Percentiles rank a stretch among this genome's conserved stretches.
These are phyloP conservation scores for Trisateles emortualis DNA, from an alignment of 2,888 invertebrate species.

Conservation along the genomic window DNA sequence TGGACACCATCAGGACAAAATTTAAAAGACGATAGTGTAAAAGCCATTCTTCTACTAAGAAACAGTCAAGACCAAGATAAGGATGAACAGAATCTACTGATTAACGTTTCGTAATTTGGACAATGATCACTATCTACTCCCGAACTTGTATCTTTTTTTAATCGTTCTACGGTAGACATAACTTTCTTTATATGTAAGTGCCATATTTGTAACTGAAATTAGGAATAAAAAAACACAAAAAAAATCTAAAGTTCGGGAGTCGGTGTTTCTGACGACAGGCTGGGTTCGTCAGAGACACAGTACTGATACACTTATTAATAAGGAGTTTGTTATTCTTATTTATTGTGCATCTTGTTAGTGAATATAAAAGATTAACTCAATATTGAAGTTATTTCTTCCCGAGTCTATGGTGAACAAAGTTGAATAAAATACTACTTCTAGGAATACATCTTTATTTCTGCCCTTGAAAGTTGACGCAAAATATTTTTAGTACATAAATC, in stretches of 20 bases:
- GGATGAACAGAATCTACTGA: constrained; percentile 17
- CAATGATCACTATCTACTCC: constrained; percentile 44
- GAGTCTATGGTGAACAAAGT: constrained; percentile 59
- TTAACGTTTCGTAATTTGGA: constrained; percentile 56
- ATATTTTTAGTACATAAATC: constrained; percentile 6
- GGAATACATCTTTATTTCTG: constrained; percentile 53
- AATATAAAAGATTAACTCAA: constrained; percentile 49
- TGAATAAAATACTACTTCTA: constrained; percentile 49
- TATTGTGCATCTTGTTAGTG: constrained; percentile 53
- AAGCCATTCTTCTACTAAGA: constrained; percentile 70
- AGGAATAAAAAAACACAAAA: constrained; percentile 40
- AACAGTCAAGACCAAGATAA: constrained; percentile 52
- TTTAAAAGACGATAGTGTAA: constrained; percentile 66
- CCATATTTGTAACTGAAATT: constrained; percentile 55
- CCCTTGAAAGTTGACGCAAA: constrained; percentile 24
- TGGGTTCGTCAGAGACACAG: constrained; percentile 47
- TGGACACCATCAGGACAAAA: constrained; percentile 73
- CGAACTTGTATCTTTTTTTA: constrained; percentile 43
- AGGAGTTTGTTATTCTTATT: constrained; percentile 48
- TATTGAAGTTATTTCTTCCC: constrained; percentile 39
- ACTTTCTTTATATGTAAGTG: constrained; percentile 54
- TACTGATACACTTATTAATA: constrained; percentile 41
- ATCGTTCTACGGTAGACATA: constrained; percentile 34
- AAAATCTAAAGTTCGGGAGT: constrained; percentile 52
- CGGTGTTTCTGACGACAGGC: constrained; percentile 46